Base-by-base conservation (phyloP, 2,888 invertebrate genomes). In the Cheilosia pagana region DNA sequence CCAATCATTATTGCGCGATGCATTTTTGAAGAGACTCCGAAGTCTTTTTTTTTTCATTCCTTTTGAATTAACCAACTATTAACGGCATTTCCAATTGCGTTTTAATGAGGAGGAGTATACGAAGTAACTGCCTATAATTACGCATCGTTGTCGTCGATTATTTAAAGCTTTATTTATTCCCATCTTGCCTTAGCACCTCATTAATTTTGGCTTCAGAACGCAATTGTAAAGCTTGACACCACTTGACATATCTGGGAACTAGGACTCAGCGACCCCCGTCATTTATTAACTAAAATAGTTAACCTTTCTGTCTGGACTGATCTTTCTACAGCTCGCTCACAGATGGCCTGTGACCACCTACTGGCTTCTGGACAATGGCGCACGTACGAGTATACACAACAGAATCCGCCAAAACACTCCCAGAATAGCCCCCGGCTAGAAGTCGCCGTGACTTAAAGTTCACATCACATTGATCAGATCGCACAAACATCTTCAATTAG, bases 281-380 rank as follows among this genome's bases (percentile, higher is more conserved):
- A 31, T 57, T 57, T 31, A 43, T 28, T 14, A 31, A n/a, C 28
- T 8, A 4, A 39, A 50, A 71, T 41, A 39, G 57, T 31, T 68
- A 63, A 76, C 81, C 76, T 70, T 76, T 76, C 21, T 31, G 23
- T 59, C 16, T 57, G n/a, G 19, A 6, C 60, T n/a, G 16, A 81
- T 21, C 21, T 28, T 7, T n/a, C 67, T 62, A 72, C 45, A 67
- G 62, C 72, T 21, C 16, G 16, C 31, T 50, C 55, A 55, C 71
- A 63, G 59, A 53, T 77, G 67, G 67, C 43, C 48, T 72, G 62
- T 82, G 77, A 39, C 55, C 78, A 65, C 72, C 72, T 60, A 55
- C 57, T 14, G 62, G 68, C 79, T 81, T 75, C 75, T 41, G 75
- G 50, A 72, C 78, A 82, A 72, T 72, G 35, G 55, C 21, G 12